Conservation (phyloP, 2,797 vertebrate genomes). For the Poliocrania exsul region DNA sequence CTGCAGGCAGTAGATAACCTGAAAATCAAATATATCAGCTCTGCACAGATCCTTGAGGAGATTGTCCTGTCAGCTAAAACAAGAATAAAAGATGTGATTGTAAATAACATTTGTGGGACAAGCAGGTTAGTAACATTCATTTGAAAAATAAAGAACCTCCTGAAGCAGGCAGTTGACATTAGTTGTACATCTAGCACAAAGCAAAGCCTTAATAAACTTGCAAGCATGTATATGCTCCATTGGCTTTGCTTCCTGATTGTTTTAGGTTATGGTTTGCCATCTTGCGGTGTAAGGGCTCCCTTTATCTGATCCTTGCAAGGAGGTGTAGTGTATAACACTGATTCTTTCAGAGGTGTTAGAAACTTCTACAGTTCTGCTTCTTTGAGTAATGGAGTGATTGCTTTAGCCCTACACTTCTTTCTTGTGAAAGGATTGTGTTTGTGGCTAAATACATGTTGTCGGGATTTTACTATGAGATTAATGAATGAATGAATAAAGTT, state of each 20-base stretch:
- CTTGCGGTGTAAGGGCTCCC: neutral
- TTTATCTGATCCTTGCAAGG: neutral
- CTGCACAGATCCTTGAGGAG: constrained; percentile 72
- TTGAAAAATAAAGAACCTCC: constrained; percentile 34
- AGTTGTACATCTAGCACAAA: neutral
- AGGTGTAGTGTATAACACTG: neutral
- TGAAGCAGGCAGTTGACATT: neutral
- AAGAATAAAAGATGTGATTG: constrained; percentile 70
- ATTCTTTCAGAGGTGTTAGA: neutral
- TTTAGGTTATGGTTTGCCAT: neutral
- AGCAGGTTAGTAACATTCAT: constrained; percentile 51
- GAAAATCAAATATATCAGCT: constrained; percentile 76
- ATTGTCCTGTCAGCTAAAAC: constrained; percentile 73
- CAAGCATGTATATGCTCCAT: neutral
- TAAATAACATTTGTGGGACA: constrained; percentile 54
- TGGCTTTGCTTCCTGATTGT: neutral
- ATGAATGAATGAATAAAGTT: neutral
- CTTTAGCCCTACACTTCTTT: neutral
- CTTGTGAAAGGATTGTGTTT: neutral
- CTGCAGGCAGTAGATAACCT: constrained; percentile 77
- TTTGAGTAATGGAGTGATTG: neutral
- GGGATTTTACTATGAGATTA: neutral
- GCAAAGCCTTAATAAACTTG: neutral
- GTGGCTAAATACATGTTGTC: neutral
- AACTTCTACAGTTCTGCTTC: neutral